Base-by-base conservation (phyloP, 37 sponge, comb jelly and placozoan species). In the Theonella swinhoei region DNA sequence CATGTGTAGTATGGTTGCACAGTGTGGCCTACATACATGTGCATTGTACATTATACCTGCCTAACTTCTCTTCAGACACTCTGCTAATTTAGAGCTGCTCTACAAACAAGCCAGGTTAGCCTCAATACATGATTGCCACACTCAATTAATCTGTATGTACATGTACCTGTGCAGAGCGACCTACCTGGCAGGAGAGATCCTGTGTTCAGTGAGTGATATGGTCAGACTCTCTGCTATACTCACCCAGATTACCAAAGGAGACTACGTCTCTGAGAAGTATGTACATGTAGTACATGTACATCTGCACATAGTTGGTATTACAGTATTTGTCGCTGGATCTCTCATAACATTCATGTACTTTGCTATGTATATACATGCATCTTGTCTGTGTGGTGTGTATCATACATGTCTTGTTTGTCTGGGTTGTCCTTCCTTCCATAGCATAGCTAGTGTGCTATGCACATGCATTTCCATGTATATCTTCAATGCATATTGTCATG, bases 81-180 rank as follows among this genome's bases (percentile, higher is more conserved):
- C 92, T 39, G 40, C 31, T 1, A 87, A 83, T 76, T 64, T 80
- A 5, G 92, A 92, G 42, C 75, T 92, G 74, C 81, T 92, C 0
- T 92, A 80, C 81, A 92, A 92, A 38, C 92, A 92, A 72, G 92
- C 88, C 39, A 87, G 92, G 92, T 92, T 32, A 43, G 36, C 22
- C 41, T 9, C 37, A 3, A 61, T 22, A 47, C 54, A 47, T 47
- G 54, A 7, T 47, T 47, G 54, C 7, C 54, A 7, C 14, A 47
- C 54, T 66, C 4, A 20, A 39, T 68, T 68, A 41, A 68, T 4
- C 70, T 47, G 7, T 47, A 14, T 14, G 14, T 17, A 17, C 54
- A 47, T 47, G 7, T 47, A 37, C 5, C 74, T 31, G 9, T 73
- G n/a, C 76, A 94, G 90, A 67, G 90, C 90, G 17, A 94, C 84